These are phyloP conservation scores for Chroicocephalus ridibundus DNA, from an alignment of 2,113 vertebrate species.

Conservation along the genomic window DNA sequence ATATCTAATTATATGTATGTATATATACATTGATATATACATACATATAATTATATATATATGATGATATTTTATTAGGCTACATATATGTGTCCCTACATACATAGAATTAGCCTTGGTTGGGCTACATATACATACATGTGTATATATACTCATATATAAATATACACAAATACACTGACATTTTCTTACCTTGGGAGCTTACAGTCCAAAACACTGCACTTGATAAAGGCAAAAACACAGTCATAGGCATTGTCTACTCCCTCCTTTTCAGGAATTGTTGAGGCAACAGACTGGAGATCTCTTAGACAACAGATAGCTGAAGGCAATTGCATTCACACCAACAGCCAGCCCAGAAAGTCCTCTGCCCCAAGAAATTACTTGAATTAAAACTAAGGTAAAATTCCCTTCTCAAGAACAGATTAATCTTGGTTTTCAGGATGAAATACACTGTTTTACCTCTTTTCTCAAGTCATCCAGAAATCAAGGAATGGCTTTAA, in stretches of 20 bases:
- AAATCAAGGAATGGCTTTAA: not conserved
- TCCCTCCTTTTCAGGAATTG: not conserved
- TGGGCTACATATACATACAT: not conserved
- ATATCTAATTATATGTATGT: not conserved
- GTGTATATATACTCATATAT: not conserved
- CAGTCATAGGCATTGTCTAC: rapidly evolving
- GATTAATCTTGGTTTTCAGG: not conserved
- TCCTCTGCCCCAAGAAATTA: not conserved
- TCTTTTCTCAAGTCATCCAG: not conserved
- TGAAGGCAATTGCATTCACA: not conserved
- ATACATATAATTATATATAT: no score
- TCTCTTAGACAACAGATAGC: not conserved
- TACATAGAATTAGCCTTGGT: not conserved
- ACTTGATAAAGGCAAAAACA: not conserved
- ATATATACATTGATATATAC: no score
- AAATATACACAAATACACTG: not conserved
- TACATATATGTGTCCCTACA: not conserved
- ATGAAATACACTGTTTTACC: not conserved
- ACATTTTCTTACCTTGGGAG: not conserved
- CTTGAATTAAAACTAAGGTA: not conserved
- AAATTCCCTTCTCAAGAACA: not conserved
- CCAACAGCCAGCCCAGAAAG: not conserved
- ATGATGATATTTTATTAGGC: not conserved
- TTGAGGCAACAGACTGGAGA: not conserved
- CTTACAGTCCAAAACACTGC: not conserved